Base-by-base conservation (phyloP, 2,113 vertebrate species). In the Channa maculata region DNA sequence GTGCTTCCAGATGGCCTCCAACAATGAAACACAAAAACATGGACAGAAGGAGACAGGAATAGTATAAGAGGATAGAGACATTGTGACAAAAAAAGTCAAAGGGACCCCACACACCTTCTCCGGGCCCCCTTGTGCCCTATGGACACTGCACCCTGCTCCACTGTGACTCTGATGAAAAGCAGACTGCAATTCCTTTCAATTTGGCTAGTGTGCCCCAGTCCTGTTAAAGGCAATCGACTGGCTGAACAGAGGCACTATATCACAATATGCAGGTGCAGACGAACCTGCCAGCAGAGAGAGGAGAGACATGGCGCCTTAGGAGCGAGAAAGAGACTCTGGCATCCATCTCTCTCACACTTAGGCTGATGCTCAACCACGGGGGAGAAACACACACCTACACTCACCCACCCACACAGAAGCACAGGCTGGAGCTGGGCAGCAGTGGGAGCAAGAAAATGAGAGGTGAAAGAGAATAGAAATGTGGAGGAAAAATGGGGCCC, bases 211-310 rank as follows among this genome's bases (percentile, higher is more conserved):
- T 86, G 88, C 86, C 91, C 84, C 74, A 86, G 88, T 88, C 86
- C 92, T 90, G 90, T 92, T 94, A 92, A 89, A 94, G 89, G 87
- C 94, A 94, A 94, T 94, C 92, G 92, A 93, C 91, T 92, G 83
- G 82, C 90, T 93, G 89, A 95, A 93, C 90, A 90, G 89, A 92
- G 89, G 89, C 92, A 93, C 90, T 95, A 94, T 88, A 95, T 95
- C 94, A 95, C 93, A 94, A 94, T 94, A 94, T 94, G 90, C 91
- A 93, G 91, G 92, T 92, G 91, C 86, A 87, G 83, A 91, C 85
- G 82, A 85, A 86, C 71, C 77, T 67, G 70, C 83, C 89, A 75
- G 88, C 88, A 71, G 77, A 86, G 88, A 91, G 90, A 85, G 81
- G 71, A 71, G 87, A 90, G 88, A 89, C 89, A 86, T 59, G 85